These are phyloP conservation scores for Pandemis corylana DNA, from an alignment of 2,888 invertebrate species.

Conservation along the genomic window DNA sequence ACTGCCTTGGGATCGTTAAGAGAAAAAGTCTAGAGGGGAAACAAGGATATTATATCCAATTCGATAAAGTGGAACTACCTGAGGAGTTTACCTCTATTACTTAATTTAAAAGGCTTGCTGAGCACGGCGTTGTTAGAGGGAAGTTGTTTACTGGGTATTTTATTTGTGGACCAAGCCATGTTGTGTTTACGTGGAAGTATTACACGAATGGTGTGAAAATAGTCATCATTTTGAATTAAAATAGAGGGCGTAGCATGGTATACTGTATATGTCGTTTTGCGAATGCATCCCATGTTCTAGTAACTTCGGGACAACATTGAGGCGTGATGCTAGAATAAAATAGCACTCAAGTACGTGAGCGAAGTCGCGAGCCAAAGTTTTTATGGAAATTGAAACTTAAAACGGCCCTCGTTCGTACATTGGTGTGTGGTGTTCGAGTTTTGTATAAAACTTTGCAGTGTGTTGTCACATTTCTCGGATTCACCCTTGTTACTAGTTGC, in stretches of 20 bases:
- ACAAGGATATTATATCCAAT: slow-evolving; percentile 52
- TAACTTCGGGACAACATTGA: neutral
- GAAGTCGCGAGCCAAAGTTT: slow-evolving; percentile 30
- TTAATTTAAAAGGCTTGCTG: slow-evolving; percentile 50
- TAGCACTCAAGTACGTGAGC: slow-evolving; percentile 8
- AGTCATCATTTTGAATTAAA: neutral
- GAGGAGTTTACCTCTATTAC: slow-evolving; percentile 54
- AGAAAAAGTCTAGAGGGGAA: slow-evolving; percentile 61
- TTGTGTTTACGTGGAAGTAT: slow-evolving; percentile 1
- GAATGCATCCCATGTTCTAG: slow-evolving; percentile 5
- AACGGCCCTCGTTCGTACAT: slow-evolving; percentile 29
- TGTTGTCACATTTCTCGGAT: slow-evolving; percentile 39
- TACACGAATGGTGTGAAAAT: neutral
- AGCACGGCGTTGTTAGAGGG: slow-evolving; percentile 38
- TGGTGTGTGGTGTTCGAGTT: slow-evolving; percentile 30
- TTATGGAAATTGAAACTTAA: slow-evolving; percentile 40
- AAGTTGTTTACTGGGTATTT: slow-evolving; percentile 15
- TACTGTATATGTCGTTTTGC: neutral
- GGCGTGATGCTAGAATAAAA: slow-evolving; percentile 8
- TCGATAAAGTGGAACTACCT: slow-evolving; percentile 54
- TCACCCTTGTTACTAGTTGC: slow-evolving; percentile 37
- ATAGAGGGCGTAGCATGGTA: neutral
- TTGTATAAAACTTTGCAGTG: slow-evolving; percentile 28
- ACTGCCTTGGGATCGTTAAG: slow-evolving; percentile 58
- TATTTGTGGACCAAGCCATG: slow-evolving; percentile 1